Percentiles rank a stretch among this genome's conserved stretches.
phyloP scores from a whole-genome alignment of 2,113 vertebrate species.

The Galemys pyrenaicus region DNA sequence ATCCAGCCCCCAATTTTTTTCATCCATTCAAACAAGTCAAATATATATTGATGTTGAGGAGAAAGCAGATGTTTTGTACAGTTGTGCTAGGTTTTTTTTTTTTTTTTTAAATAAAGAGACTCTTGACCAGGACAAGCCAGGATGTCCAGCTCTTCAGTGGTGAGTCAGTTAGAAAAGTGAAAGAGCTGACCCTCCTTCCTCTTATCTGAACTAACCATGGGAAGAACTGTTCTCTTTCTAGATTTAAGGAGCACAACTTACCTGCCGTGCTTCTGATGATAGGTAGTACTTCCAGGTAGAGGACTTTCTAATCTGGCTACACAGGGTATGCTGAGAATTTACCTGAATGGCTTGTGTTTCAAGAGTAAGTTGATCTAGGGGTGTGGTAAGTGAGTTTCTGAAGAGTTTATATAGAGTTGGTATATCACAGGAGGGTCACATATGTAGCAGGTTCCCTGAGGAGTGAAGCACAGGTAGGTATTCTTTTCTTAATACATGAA shows the following conservation, averaged over 20 bases:
- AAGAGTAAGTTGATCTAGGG: background rate
- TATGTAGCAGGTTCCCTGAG: background rate
- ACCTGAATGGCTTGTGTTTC: background rate
- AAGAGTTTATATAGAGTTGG: background rate
- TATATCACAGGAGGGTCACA: background rate
- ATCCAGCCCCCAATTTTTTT: background rate
- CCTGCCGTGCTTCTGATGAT: background rate
- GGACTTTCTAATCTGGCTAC: background rate
- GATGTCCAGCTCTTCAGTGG: background rate
- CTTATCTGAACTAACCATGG: background rate
- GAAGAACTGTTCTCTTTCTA: background rate
- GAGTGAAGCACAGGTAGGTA: background rate
- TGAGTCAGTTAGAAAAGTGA: background rate
- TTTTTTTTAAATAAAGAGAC: background rate
- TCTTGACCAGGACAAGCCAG: background rate
- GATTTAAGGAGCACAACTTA: background rate
- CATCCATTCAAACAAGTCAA: background rate
- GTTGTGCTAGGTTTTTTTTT: background rate
- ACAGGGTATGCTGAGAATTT: background rate
- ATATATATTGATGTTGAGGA: background rate
- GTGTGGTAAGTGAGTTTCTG: background rate
- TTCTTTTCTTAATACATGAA: conserved; percentile 47
- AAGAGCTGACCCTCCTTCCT: background rate
- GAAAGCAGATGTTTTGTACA: background rate
- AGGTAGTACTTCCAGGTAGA: background rate